Percentiles rank a stretch among this genome's conserved stretches.
phyloP scores from a whole-genome alignment of 2,888 invertebrate species.

The Odontothrips loti region DNA sequence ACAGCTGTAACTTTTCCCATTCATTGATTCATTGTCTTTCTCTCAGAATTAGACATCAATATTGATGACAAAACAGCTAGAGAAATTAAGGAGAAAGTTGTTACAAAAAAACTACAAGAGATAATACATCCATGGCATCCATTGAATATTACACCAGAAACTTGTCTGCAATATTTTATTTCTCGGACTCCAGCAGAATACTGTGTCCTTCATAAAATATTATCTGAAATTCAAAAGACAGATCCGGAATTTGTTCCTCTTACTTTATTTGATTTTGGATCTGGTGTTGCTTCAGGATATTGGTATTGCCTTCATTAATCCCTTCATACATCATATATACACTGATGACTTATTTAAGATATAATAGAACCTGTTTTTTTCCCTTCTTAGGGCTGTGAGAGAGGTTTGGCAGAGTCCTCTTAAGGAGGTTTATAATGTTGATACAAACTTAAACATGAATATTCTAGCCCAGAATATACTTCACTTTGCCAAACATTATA shows the following conservation, averaged over 20 bases:
- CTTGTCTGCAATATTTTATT: conserved; percentile 65
- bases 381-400: conserved; percentile 61
- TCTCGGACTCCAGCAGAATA: conserved; percentile 70
- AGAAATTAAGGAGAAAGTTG: conserved; percentile 51
- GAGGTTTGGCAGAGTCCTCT: conserved; percentile 65
- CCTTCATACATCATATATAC: neutral
- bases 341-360: conserved; percentile 31
- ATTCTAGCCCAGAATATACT: conserved; percentile 70
- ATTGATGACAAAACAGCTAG: conserved; percentile 37
- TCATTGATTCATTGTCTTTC: neutral
- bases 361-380: conserved; percentile 29
- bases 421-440: conserved; percentile 81
- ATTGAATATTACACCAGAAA: conserved; percentile 62
- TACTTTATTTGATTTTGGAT: conserved; percentile 85
- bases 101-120: conserved; percentile 55
- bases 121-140: conserved; percentile 70
- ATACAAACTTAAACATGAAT: conserved; percentile 75
- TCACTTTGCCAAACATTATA: conserved; percentile 60
- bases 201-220: conserved; percentile 62
- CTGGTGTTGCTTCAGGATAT: conserved; percentile 79
- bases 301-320: conserved; percentile 58
- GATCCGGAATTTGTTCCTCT: conserved; percentile 67
- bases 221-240: conserved; percentile 65
- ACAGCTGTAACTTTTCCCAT: conserved; percentile 43
- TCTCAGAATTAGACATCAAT: conserved; percentile 35